Evolutionary conservation across 2,113 vertebrate species (phyloP), one percentile per base, ranked within the genome.

Genomic region (Ia io): DNA sequence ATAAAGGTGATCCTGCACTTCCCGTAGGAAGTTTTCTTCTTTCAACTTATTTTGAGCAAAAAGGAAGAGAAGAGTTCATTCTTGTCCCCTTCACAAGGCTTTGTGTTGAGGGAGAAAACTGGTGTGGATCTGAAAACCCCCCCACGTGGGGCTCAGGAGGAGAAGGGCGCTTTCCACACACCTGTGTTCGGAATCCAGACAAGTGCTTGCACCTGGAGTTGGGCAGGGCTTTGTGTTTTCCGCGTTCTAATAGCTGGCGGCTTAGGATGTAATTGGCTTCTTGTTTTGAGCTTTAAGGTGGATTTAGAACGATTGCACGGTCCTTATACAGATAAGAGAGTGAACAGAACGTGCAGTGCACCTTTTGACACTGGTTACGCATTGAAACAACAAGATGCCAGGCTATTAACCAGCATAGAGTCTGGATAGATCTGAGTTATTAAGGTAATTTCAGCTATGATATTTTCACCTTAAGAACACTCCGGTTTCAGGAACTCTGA

Each of bases 1-100:
- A 70, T 71, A 67, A 84, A 83, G 87, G 76, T 49, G 47, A n/a
- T 63, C 56, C 93, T 91, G 80, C 44, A 37, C 80, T 87, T 95
- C 88, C 70, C 22, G n/a, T 49, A 35, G 77, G 90, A 96, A 51
- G 49, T 85, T 74, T 84, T 63, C 17, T 84, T 83, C 73, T 78
- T 65, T 47, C 42, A 42, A 1, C 84, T 63, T 93, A 70, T 71
- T 88, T 80, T 90, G 40, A 69, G 47, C 69, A 13, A 88, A 94
- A 88, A 61, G 28, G 17, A 93, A 83, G 85, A 77, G 35, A 88
- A 80, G 37, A 30, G 1, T 73, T 76, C 86, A 22, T 49, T 85
- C 49, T 71, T 78, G 20, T 51, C 23, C 30, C 8, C 2, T 86
- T 85, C 3, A 10, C 42, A 67, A 30, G 63, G 42, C 35, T 92